Evolutionary conservation across 2,888 invertebrate genomes (phyloP).

Genomic region (Folsomia candida): DNA sequence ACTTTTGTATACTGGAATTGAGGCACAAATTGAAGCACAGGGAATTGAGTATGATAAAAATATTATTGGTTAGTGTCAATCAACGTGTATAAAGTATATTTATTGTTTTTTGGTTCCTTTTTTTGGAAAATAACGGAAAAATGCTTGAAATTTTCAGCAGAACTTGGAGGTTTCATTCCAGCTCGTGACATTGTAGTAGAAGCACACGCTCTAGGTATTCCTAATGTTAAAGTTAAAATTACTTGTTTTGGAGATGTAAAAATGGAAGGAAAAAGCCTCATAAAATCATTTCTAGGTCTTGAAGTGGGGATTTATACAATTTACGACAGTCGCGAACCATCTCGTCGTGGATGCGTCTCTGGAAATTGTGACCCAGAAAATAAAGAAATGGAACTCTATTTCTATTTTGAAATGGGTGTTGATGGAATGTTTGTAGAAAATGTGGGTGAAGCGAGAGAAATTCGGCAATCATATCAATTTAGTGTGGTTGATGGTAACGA

Average conservation of each 20-base stretch:
- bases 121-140: too few relatives aligned
- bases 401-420: constrained; percentile 45
- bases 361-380: constrained; percentile 32
- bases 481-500: background rate
- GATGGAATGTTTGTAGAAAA: constrained; percentile 49
- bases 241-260: too few relatives aligned
- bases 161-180: constrained; percentile 43
- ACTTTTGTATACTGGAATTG: constrained; percentile 19
- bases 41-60: constrained; percentile 25
- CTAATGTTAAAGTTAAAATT: too few relatives aligned
- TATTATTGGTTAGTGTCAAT: constrained; percentile 13
- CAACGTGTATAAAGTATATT: background rate
- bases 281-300: too few relatives aligned
- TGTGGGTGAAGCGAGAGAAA: constrained; percentile 36
- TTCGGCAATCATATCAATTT: constrained; percentile 42
- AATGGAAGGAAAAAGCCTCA: constrained; percentile 19
- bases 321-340: constrained; percentile 41
- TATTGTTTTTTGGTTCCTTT: background rate
- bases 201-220: constrained; percentile 15
- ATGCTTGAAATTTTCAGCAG: too few relatives aligned
- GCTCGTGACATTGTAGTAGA: constrained; percentile 26
- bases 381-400: constrained; percentile 41
- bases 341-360: constrained; percentile 34
- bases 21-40: constrained; percentile 12
- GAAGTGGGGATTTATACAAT: constrained; percentile 45